Base-by-base conservation (phyloP, 2,113 vertebrate species). In the Oostethus manadensis region DNA sequence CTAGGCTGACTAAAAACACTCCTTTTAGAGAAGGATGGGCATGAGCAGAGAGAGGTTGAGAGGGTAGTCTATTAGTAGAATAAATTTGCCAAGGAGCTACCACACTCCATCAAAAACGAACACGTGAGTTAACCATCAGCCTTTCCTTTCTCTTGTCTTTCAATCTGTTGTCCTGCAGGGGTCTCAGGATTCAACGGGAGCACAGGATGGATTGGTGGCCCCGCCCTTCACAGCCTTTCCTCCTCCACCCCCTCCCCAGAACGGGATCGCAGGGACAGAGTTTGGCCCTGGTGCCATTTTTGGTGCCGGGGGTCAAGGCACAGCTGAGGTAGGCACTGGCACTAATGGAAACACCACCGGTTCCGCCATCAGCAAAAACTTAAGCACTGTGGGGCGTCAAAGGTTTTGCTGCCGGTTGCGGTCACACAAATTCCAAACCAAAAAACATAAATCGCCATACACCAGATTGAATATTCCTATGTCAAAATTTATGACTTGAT, bases 241-340 rank as follows among this genome's bases (percentile, higher is more conserved):
- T 8, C 88, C 88, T 60, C 88, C 87, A 4, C 86, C 88, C 13
- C 88, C 88, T 46, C 86, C 88, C 61, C 89, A 90, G 55, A 90
- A 90, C 54, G 88, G 88, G 29, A 75, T 88, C 49, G 63, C 74
- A 8, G 83, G 75, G 42, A 66, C 84, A 7, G 89, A 89, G 66
- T 89, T 90, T 43, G 86, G 60, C 57, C 75, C 76, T 1, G 82
- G 71, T 59, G 65, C 78, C 63, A 79, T 90, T 82, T 90, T 86
- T 62, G 78, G 62, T 17, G 74, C 79, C 8, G 85, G 71, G 68
- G 80, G 72, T 59, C 86, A 83, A 56, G 81, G 70, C 11, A 40
- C 81, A 29, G 60, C 83, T 50, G 89, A 90, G 38, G 64, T 82
- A 20, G 85, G 71, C 54, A 60, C 71, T 1, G 80, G 78, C 11